Evolutionary conservation across 1,140 invertebrate species (phyloP).

Genomic region (Teleogryllus occipitalis): DNA sequence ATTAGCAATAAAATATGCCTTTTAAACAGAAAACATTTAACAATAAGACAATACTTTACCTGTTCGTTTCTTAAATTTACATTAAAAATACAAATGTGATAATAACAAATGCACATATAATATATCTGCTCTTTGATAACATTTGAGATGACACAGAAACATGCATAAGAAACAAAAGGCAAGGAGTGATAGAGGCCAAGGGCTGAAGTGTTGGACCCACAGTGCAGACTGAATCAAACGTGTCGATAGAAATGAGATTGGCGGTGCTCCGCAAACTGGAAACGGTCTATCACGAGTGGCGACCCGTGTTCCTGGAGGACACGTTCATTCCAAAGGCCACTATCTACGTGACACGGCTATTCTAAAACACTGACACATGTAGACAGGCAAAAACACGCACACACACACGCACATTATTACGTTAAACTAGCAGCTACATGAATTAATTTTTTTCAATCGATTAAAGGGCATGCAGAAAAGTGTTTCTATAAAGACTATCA

Average conservation of each 20-base stretch:
- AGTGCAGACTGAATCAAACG: not conserved
- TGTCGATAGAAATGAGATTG: not conserved
- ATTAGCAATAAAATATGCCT: not conserved
- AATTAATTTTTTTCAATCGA: no score
- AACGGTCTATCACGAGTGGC: no score
- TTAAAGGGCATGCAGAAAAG: no score
- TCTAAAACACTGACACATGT: not conserved
- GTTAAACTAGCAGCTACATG: no score
- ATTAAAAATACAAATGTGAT: not conserved
- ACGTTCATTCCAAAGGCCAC: not conserved
- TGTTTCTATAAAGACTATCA: no score
- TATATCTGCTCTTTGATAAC: not conserved
- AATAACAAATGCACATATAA: not conserved
- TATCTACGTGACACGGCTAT: not conserved
- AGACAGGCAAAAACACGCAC: not conserved
- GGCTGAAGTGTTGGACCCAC: not conserved
- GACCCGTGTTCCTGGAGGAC: no score
- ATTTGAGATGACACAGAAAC: not conserved
- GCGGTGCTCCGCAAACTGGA: no score
- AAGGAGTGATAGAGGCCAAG: not conserved
- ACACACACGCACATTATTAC: no score
- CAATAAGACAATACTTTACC: not conserved
- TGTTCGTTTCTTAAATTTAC: not conserved
- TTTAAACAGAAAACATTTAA: not conserved
- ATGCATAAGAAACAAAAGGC: not conserved